Evolutionary conservation across 1,140 invertebrate species (phyloP).

Genomic region (Caenorhabditis latens): DNA sequence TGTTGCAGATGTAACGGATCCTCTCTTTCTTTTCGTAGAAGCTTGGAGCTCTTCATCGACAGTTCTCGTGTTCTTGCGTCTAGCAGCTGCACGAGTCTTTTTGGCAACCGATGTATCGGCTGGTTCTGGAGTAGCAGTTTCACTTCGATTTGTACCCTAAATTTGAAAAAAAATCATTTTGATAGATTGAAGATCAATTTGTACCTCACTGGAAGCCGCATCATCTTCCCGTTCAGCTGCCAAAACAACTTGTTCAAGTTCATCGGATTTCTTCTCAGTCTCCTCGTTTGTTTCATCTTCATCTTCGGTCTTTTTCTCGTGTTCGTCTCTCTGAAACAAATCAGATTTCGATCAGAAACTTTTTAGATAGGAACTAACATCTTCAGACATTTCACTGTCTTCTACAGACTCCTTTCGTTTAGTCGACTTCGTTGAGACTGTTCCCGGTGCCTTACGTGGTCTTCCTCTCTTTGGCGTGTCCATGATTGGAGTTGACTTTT

Average conservation of each 20-base stretch:
- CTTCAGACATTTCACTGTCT: constrained; percentile 12
- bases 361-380: neutral
- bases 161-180: neutral
- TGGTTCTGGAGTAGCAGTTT: constrained; percentile 38
- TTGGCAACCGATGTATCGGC: constrained; percentile 26
- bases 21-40: constrained; percentile 34
- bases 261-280: constrained; percentile 17
- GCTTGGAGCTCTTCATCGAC: constrained; percentile 6
- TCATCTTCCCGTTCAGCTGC: constrained; percentile 30
- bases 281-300: constrained; percentile 45
- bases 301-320: constrained; percentile 44
- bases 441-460: constrained; percentile 25
- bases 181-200: neutral
- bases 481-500: neutral
- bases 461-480: constrained; percentile 31
- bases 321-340: constrained; percentile 8
- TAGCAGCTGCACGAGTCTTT: constrained; percentile 30
- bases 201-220: constrained; percentile 43
- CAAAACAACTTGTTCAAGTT: neutral
- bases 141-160: constrained; percentile 32
- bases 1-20: constrained; percentile 9
- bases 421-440: neutral
- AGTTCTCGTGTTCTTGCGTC: constrained; percentile 31
- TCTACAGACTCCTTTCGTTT: neutral
- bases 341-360: neutral